A percentile compares a stretch with the other conserved stretches of the same genome.
Conservation (phyloP, 2,888 invertebrate genomes). For the Herminia tarsipennalis region DNA sequence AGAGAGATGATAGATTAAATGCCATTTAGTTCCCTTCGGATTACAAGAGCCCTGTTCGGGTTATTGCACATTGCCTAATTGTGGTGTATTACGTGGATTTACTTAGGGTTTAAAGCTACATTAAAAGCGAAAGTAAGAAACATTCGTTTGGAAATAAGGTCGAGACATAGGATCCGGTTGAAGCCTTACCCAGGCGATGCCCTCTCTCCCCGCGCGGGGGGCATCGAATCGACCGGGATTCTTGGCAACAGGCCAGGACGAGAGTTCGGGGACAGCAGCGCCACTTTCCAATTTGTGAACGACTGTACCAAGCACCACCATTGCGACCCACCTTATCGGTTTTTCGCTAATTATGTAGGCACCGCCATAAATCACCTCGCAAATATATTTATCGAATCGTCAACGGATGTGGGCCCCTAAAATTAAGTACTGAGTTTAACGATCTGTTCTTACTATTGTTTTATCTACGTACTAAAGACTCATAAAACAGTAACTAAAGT, state of each 20-base stretch:
- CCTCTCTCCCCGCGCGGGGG: conserved; percentile 40
- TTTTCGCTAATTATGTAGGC: conserved; percentile 20
- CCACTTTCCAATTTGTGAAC: conserved; percentile 62
- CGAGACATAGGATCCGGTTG: conserved; percentile 37
- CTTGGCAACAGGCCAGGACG: conserved; percentile 67
- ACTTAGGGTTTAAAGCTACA: conserved; percentile 18
- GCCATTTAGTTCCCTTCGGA: no score
- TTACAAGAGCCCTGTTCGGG: no score
- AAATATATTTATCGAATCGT: neutral
- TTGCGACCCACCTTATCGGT: conserved; percentile 24
- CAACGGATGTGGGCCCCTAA: conserved; percentile 3
- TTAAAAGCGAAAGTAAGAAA: conserved; percentile 41
- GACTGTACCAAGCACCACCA: conserved; percentile 54
- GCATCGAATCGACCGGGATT: conserved; percentile 66
- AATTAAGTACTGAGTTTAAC: conserved; percentile 4
- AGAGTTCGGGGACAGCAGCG: conserved; percentile 51
- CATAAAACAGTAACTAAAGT: conserved; percentile 11
- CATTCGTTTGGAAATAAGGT: conserved; percentile 44
- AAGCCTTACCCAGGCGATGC: conserved; percentile 41
- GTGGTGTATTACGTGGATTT: conserved; percentile 8
- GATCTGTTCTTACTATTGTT: conserved; percentile 7
- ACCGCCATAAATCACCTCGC: conserved; percentile 10
- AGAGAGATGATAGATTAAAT: no score
- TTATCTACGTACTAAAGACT: conserved; percentile 8
- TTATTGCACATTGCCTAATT: neutral